A percentile compares a stretch with the other conserved stretches of the same genome.
These are phyloP conservation scores for Leptinotarsa undecemlineata DNA, from an alignment of 1,140 invertebrate species.

Conservation along the genomic window DNA sequence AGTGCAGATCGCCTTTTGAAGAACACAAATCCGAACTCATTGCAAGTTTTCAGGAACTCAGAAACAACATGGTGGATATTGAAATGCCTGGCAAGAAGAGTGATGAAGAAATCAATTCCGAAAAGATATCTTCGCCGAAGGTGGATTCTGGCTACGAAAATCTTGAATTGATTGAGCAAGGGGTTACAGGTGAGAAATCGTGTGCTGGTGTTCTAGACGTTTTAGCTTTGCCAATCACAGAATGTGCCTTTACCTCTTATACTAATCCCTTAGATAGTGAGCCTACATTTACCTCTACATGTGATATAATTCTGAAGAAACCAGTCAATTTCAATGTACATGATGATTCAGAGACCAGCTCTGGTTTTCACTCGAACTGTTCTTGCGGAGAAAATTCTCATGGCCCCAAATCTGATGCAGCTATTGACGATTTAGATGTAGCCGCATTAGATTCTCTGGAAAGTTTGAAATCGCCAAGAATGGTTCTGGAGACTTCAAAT, in stretches of 20 bases:
- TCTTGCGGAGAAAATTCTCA: constrained; percentile 13
- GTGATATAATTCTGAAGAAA: constrained; percentile 27
- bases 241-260: constrained; percentile 25
- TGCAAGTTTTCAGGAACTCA: constrained; percentile 49
- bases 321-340: constrained; percentile 5
- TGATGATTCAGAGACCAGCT: constrained; percentile 22
- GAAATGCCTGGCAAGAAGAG: constrained; percentile 29
- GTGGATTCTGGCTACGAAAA: constrained; percentile 34
- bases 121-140: not conserved
- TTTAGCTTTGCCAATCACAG: constrained; percentile 32
- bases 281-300: constrained; percentile 19
- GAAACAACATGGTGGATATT: constrained; percentile 39
- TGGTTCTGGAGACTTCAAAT: constrained; percentile 46
- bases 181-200: constrained; percentile 40
- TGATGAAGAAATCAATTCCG: not conserved
- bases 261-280: constrained; percentile 21
- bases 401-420: constrained; percentile 28
- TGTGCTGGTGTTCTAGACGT: constrained; percentile 27
- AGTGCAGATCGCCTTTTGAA: constrained; percentile 46
- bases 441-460: constrained; percentile 41
- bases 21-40: constrained; percentile 47
- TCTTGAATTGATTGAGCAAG: constrained; percentile 20
- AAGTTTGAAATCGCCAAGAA: constrained; percentile 49
- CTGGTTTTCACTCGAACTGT: constrained; percentile 30
- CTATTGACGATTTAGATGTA: constrained; percentile 34